Conservation (phyloP, 2,113 vertebrate species). For the Oxygymnocypris stewartii region DNA sequence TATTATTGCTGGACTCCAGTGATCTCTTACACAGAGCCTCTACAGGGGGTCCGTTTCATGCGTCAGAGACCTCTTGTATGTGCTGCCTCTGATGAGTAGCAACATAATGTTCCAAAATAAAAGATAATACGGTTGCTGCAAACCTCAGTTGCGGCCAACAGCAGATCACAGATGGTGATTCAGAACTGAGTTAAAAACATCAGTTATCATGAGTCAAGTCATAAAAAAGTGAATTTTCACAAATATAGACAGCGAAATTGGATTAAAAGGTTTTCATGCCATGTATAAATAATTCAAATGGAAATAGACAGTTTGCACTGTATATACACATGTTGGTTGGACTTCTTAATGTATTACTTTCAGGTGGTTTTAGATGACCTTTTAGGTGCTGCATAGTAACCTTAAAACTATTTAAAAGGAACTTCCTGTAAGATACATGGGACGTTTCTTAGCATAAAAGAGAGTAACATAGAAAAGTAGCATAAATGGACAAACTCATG, state of each 20-base stretch:
- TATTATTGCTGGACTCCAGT: background rate
- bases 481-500: background rate
- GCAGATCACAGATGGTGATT: background rate
- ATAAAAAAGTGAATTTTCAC: background rate
- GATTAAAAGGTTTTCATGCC: background rate
- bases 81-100: background rate
- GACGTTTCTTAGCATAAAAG: background rate
- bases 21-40: background rate
- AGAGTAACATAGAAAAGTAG: background rate
- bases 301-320: background rate
- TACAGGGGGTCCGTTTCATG: background rate
- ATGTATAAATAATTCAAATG: background rate
- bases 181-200: background rate
- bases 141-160: background rate
- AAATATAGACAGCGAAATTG: background rate
- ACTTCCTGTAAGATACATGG: background rate
- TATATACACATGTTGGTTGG: background rate
- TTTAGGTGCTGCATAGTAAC: background rate
- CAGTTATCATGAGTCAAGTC: background rate
- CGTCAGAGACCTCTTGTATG: background rate
- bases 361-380: background rate
- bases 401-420: background rate
- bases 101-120: slow-evolving; percentile 11
- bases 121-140: slow-evolving; percentile 8
- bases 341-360: slow-evolving; percentile 3